Conservation (phyloP, 2,888 invertebrate species). For the Drosophila mayaguana region DNA sequence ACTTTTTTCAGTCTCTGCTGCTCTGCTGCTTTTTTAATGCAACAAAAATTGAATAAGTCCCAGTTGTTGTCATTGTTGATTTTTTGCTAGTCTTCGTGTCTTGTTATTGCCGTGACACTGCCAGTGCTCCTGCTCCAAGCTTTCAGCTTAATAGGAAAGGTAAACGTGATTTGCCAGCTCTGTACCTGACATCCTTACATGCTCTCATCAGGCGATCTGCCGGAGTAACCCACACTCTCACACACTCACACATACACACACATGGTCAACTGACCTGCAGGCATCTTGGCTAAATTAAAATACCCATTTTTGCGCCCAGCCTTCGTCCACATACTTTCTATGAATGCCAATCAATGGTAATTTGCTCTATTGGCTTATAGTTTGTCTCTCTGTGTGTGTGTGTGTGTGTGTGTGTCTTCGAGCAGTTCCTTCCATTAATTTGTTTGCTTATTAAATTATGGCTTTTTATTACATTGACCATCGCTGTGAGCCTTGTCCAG, state of each 20-base stretch:
- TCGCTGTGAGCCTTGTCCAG: conserved; percentile 21
- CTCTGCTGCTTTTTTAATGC: conserved; percentile 40
- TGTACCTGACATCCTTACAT: conserved; percentile 41
- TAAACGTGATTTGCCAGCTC: conserved; percentile 69
- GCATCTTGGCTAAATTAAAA: conserved; percentile 62
- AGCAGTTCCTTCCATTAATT: conserved; percentile 45
- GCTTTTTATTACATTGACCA: conserved; percentile 50
- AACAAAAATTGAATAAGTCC: conserved; percentile 70
- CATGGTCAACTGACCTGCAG: conserved; percentile 24
- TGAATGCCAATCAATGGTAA: conserved; percentile 51
- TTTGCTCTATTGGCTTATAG: conserved; percentile 22
- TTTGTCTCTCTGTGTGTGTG: neutral
- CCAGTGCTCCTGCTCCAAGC: conserved; percentile 3
- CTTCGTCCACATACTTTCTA: conserved; percentile 22
- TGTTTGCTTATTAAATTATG: conserved; percentile 72
- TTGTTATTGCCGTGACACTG: conserved; percentile 29
- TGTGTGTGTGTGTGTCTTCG: too few relatives aligned
- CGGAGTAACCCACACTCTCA: neutral
- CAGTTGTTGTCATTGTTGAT: conserved; percentile 22
- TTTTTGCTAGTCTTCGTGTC: conserved; percentile 5
- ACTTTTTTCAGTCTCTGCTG: conserved; percentile 36
- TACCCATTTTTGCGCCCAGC: conserved; percentile 20
- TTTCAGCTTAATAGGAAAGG: conserved; percentile 56
- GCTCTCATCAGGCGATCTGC: conserved; percentile 10
- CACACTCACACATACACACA: conserved; percentile 3